Base-by-base conservation (phyloP, 1,140 invertebrate genomes). In the Dryas iulia region DNA sequence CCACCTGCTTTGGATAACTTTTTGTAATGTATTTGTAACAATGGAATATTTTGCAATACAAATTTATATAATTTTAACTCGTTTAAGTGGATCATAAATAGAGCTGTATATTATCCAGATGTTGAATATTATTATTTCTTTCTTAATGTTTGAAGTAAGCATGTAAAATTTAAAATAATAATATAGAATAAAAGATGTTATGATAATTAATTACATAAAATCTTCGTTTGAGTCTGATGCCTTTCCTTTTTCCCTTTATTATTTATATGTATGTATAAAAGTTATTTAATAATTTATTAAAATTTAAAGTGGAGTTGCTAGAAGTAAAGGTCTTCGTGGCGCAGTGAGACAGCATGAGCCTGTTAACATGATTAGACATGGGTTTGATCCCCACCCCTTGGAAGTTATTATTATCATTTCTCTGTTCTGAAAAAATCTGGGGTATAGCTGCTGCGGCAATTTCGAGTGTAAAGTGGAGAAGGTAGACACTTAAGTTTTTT, bases 171-270 rank as follows among this genome's bases (percentile, higher is more conserved):
- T 86, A 88, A 88, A 87, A 88, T 88, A 90, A 89, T 89, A 91
- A 89, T 91, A 91, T 89, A 91, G 86, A 91, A 91, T 91, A 91
- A 91, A 90, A 91, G 87, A 89, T 91, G 89, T 91, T 91, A 91
- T 86, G 82, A 91, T 91, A 91, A 91, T 88, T 89, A 89, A 89
- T 89, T 89, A 89, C 87, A 89, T 87, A 89, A 86, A 87, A 85
- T 85, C 83, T 89, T 86, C 73, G 82, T 89, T 91, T 91, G 83
- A 89, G 87, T 87, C 52, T 60, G 58, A 35, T 31, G 79, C 78
- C 74, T 87, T 88, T 87, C 70, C 80, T 82, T 86, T 81, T 47
- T 8, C 39, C 39, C 39, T 8, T 18, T 47, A 18, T 6, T 14
- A 14, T 39, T 4, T 6, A 21, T 21, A 2, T 5, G 10, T 3